A percentile compares a stretch with the other conserved stretches of the same genome.
These are phyloP conservation scores for Danionella cerebrum DNA, from an alignment of 2,113 vertebrate genomes.

Conservation along the genomic window DNA sequence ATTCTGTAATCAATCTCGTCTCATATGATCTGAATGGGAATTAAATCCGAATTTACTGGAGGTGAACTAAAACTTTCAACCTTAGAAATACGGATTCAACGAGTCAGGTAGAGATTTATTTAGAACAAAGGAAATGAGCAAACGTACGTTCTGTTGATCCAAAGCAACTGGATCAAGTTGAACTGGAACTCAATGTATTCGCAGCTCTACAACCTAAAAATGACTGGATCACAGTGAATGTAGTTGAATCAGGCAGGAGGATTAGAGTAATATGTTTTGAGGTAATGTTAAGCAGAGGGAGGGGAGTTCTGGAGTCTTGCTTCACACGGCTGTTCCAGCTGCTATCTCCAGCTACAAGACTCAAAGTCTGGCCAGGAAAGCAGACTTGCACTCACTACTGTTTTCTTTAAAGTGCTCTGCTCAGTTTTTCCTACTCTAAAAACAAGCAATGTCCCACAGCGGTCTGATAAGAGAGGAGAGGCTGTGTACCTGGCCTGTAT, in stretches of 20 bases:
- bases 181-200: too few species aligned
- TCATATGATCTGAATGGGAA: too few species aligned
- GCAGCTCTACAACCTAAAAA: too few species aligned
- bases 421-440: constrained; percentile 46
- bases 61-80: too few species aligned
- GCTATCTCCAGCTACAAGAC: constrained; percentile 48
- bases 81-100: too few species aligned
- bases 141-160: too few species aligned
- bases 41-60: too few species aligned
- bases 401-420: constrained; percentile 44
- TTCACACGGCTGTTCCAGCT: constrained; percentile 59
- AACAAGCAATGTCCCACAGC: constrained; percentile 43
- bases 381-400: constrained; percentile 42
- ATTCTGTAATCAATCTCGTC: too few species aligned
- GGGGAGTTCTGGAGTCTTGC: constrained; percentile 23
- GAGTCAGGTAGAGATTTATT: too few species aligned
- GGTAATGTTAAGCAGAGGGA: constrained; percentile 26
- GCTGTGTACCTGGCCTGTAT: constrained; percentile 1
- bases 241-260: not conserved
- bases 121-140: too few species aligned
- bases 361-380: constrained; percentile 55
- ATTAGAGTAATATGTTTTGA: constrained; percentile 17
- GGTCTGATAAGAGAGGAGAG: constrained; percentile 46
- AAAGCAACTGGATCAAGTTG: too few species aligned
- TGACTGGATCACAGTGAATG: not conserved